Evolutionary conservation across 2,113 vertebrate species (phyloP).

Genomic region (Crocuta crocuta): DNA sequence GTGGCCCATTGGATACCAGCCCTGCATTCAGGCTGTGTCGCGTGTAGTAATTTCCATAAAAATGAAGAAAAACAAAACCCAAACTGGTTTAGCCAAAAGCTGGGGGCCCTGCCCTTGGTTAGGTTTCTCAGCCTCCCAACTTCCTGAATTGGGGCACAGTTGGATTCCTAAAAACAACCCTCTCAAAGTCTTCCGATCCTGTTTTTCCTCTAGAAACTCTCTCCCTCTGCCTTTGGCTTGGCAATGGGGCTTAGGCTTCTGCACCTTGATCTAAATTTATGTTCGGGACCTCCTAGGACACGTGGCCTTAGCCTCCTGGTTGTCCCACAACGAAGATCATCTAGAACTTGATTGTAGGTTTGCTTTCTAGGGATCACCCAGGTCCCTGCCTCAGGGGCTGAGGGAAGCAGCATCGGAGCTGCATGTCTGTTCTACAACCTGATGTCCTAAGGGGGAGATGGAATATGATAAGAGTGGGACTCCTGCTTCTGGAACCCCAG

Average conservation of each 20-base stretch:
- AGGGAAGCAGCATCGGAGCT: not conserved
- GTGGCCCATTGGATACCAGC: not conserved
- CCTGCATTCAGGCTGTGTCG: accelerated
- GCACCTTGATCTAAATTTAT: not conserved
- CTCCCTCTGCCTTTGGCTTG: not conserved
- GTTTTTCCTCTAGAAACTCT: not conserved
- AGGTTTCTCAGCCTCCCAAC: not conserved
- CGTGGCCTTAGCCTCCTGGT: not conserved
- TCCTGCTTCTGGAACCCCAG: not conserved
- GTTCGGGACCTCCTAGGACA: not conserved
- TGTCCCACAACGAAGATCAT: no score
- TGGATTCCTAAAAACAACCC: not conserved
- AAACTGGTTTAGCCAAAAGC: slow-evolving; percentile 51
- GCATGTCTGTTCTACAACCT: not conserved
- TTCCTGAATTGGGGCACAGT: not conserved
- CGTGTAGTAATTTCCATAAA: slow-evolving; percentile 3
- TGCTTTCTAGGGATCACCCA: not conserved
- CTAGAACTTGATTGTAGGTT: not conserved
- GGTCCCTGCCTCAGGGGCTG: no score
- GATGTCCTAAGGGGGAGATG: no score
- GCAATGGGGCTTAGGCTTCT: not conserved
- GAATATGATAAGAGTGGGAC: no score
- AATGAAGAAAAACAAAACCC: not conserved
- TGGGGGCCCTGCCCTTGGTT: not conserved
- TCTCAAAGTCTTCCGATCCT: not conserved